These are phyloP conservation scores for Drepana arcuata DNA, from an alignment of 1,140 invertebrate genomes.

Conservation along the genomic window DNA sequence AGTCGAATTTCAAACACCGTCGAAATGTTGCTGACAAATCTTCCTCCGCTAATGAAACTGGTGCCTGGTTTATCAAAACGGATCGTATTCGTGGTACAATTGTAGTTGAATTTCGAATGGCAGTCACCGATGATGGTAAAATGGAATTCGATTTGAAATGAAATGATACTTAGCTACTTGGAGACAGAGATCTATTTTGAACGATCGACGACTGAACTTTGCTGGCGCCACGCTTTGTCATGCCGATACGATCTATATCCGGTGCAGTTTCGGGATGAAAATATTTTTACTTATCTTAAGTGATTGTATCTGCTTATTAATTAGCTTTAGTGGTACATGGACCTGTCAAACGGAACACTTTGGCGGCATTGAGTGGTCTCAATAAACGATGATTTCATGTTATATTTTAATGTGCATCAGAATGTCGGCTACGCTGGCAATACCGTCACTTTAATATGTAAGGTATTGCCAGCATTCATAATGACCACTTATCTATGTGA, in stretches of 20 bases:
- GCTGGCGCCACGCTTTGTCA: slow-evolving; percentile 65
- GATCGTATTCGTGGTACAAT: slow-evolving; percentile 2
- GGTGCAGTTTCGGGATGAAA: slow-evolving; percentile 67
- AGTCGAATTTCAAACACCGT: slow-evolving; percentile 1
- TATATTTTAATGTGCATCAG: no score
- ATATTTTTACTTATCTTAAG: slow-evolving; percentile 71
- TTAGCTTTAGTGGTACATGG: slow-evolving; percentile 56
- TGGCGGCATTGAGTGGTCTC: slow-evolving; percentile 35
- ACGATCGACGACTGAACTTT: slow-evolving; percentile 9
- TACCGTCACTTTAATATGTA: no score
- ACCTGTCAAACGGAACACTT: slow-evolving; percentile 65
- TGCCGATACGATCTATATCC: slow-evolving; percentile 67
- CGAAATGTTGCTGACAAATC: slow-evolving; percentile 22
- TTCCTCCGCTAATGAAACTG: slow-evolving; percentile 16
- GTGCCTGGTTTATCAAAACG: slow-evolving; percentile 10
- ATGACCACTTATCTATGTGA: no score
- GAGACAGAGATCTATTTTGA: slow-evolving; percentile 13
- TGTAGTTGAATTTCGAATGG: slow-evolving; percentile 18
- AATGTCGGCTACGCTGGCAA: no score
- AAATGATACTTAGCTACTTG: slow-evolving; percentile 6
- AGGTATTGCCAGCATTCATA: no score
- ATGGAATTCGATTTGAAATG: not conserved
- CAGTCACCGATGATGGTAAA: slow-evolving; percentile 9
- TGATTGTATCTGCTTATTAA: slow-evolving; percentile 71
- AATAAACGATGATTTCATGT: slow-evolving; percentile 60